These are phyloP conservation scores for Brachionus plicatilis DNA, from an alignment of 1,140 invertebrate species.

Conservation along the genomic window DNA sequence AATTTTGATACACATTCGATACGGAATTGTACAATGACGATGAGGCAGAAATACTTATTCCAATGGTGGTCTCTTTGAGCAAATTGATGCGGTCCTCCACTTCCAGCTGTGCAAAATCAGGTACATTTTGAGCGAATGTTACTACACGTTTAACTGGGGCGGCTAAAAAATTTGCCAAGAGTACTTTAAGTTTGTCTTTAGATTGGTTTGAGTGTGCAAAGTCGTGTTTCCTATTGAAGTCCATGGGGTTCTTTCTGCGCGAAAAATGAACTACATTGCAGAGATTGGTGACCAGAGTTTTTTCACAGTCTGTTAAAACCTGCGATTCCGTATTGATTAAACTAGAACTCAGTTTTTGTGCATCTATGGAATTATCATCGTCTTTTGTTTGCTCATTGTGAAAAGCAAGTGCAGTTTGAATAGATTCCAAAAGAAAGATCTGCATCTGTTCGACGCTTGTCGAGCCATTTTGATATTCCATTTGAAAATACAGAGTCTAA, in stretches of 20 bases:
- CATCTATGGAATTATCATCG: neutral
- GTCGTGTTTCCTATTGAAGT: neutral
- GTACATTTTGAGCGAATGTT: slow-evolving; percentile 9
- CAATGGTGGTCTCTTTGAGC: neutral
- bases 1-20: neutral
- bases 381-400: neutral
- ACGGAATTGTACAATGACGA: neutral
- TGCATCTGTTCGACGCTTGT: neutral
- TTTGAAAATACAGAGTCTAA: neutral
- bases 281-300: neutral
- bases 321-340: neutral
- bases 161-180: slow-evolving; percentile 32
- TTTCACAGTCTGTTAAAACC: neutral
- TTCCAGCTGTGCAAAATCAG: neutral
- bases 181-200: neutral
- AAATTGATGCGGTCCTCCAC: neutral
- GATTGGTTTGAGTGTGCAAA: neutral
- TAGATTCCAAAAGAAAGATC: neutral
- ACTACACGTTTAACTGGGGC: slow-evolving; percentile 31
- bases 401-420: neutral
- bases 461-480: neutral
- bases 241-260: neutral
- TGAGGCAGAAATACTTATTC: slow-evolving; percentile 21
- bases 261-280: neutral
- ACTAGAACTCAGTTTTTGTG: neutral